Base-by-base conservation (phyloP, 1,140 invertebrate species). In the Tribolium madens region DNA sequence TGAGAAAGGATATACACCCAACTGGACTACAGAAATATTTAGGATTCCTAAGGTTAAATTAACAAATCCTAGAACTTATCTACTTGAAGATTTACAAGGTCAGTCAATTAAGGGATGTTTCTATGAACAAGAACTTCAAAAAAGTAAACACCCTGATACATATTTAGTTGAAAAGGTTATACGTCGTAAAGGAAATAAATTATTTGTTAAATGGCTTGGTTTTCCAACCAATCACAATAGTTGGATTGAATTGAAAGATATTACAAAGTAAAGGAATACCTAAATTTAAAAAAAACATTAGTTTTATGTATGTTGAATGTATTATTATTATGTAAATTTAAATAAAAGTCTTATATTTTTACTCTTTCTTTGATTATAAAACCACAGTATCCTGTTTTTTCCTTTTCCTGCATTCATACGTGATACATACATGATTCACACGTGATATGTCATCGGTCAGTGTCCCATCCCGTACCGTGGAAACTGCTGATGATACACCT, bases 1-100 rank as follows among this genome's bases (percentile, higher is more conserved):
- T 79, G 78, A 84, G 18, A 86, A 87, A 74, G 84, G 83, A 3
- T 87, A 86, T 80, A 84, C 83, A 10, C 84, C 84, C 7, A 87
- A 86, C 74, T 87, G 85, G 84, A 80, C 81, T 14, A 85, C 81
- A 36, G 85, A 87, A 84, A 77, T 86, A 21, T 87, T 87, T 76
- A 83, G 81, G 78, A 81, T 86, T 14, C 70, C 53, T 21, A 77
- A 80, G 72, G 76, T 86, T 71, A 70, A 83, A 75, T 77, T 79
- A 9, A 85, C 84, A 4, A 76, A 83, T 82, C 84, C 84, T 5
- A 36, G 78, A 10, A 86, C 83, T 18, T 86, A 85, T 80, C 46
- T 81, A 50, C 50, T 85, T 17, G 75, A 84, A 78, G 84, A 86
- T 76, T 81, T 73, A 72, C 42, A 79, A 69, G 78, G 76, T 42